Percentiles rank a stretch among this genome's conserved stretches.
These are phyloP conservation scores for Catamblyrhynchus diadema DNA, from an alignment of 2,797 vertebrate species.

Conservation along the genomic window DNA sequence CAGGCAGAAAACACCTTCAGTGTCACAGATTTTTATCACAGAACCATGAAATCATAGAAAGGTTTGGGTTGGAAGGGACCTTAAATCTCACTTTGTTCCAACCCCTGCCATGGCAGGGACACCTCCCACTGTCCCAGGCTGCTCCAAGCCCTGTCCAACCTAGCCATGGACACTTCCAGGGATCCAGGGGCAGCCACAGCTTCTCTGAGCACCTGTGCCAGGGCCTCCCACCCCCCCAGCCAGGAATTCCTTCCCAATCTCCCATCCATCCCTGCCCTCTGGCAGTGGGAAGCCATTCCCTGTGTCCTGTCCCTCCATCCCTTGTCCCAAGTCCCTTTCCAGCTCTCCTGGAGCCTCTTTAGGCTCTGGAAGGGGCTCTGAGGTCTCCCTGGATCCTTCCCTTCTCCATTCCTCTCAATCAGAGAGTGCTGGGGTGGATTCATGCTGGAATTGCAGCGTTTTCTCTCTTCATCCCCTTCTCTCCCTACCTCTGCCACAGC, in stretches of 20 bases:
- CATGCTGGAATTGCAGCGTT: not conserved
- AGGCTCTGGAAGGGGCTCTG: not conserved
- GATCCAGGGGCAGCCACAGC: not conserved
- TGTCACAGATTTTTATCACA: not conserved
- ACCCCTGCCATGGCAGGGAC: not conserved
- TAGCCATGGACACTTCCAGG: not conserved
- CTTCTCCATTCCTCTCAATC: not conserved
- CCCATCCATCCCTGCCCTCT: not conserved
- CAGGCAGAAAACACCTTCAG: not conserved
- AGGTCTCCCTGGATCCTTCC: accelerated
- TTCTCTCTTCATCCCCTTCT: not conserved
- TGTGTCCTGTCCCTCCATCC: not conserved
- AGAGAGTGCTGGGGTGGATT: not conserved
- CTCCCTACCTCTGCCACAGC: not conserved
- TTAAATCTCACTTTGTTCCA: accelerated
- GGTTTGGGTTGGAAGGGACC: not conserved
- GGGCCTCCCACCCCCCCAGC: not conserved
- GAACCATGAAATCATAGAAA: not conserved
- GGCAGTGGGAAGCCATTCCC: not conserved
- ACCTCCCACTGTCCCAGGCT: accelerated
- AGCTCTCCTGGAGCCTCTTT: not conserved
- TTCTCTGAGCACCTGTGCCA: not conserved
- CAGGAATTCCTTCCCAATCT: not conserved
- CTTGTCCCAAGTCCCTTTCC: not conserved
- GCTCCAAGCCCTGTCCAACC: accelerated